Evolutionary conservation across 1,140 invertebrate genomes (phyloP).

Genomic region (Asbolus verrucosus): DNA sequence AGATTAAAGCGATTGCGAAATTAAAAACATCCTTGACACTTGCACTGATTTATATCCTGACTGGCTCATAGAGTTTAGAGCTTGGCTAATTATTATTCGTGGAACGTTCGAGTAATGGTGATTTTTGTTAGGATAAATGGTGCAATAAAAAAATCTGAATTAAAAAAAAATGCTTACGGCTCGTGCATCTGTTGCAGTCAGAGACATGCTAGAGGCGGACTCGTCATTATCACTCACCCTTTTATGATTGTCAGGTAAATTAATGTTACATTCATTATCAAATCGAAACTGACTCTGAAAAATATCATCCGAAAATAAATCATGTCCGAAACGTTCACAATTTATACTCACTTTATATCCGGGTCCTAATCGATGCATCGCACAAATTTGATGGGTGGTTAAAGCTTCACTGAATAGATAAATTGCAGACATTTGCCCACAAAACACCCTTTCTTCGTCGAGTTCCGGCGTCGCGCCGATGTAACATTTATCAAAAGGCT

Average conservation of each 20-base stretch:
- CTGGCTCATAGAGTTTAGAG: not conserved
- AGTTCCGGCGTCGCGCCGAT: slow-evolving; percentile 96
- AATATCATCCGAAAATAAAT: slow-evolving; percentile 18
- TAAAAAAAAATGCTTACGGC: slow-evolving; percentile 72
- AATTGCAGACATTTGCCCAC: slow-evolving; percentile 99
- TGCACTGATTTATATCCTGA: not conserved
- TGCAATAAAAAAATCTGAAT: slow-evolving; percentile 58
- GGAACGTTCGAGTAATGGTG: too few species aligned
- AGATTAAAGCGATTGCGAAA: not conserved
- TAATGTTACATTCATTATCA: slow-evolving; percentile 97
- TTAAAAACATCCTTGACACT: too few species aligned
- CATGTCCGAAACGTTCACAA: not conserved
- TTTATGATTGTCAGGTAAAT: slow-evolving; percentile 94
- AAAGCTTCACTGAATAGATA: slow-evolving; percentile 98
- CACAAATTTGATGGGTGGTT: slow-evolving; percentile 96
- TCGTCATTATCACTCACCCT: slow-evolving; percentile 83
- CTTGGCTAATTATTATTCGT: not conserved
- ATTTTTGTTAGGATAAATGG: not conserved
- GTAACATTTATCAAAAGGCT: slow-evolving; percentile 99
- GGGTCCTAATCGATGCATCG: slow-evolving; percentile 94
- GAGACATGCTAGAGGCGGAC: slow-evolving; percentile 58
- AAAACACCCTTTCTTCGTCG: slow-evolving; percentile 97
- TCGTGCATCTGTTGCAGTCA: slow-evolving; percentile 63
- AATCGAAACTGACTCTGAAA: slow-evolving; percentile 97
- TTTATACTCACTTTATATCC: slow-evolving; percentile 88